Evolutionary conservation across 2,888 invertebrate genomes (phyloP), one percentile per base, ranked within the genome.

Genomic region (Hydraecia micacea): DNA sequence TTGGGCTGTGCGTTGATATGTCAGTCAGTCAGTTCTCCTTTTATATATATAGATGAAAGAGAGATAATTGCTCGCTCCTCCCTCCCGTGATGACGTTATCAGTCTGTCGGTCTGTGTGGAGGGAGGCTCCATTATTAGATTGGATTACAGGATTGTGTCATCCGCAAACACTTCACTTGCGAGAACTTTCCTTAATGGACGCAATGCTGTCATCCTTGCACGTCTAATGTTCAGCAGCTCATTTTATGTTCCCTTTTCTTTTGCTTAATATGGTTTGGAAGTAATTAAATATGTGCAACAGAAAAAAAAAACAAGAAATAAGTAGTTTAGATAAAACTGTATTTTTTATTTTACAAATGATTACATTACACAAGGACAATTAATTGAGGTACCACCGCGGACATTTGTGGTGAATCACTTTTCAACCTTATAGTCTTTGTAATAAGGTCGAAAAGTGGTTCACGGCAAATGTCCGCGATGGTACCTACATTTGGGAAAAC

Each of bases 131-230:
- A 83, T 85, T 83, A 87, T 79, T 77, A 83, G 85, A 85, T 86
- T 73, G 72, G 69, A 83, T 87, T 85, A 83, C 85, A 60, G 76
- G 81, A 80, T 83, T 85, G 77, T 77, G 83, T 87, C 87, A 87
- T 83, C 75, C 70, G 8, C 66, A 75, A 55, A 32, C 68, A 75
- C 78, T 74, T 63, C 62, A 75, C 71, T 75, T 36, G 36, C 21
- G 65, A 76, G 65, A 66, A 80, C 76, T 62, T 77, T 77, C 66
- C 74, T 18, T 79, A 84, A 71, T 83, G 49, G 62, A n/a, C 42
- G 32, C 21, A 8, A 65, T 81, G 63, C n/a, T 36, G 67, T 72
- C 67, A 65, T 52, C 32, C 28, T 49, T 49, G n/a, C 28, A 28
- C 5, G 15, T 55, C 49, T 76, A 25, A 58, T 28, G 58, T 58